Percentiles rank a stretch among this genome's conserved stretches.
These are phyloP conservation scores for Aleiodes leptofemur DNA, from an alignment of 2,888 invertebrate genomes.

Conservation along the genomic window DNA sequence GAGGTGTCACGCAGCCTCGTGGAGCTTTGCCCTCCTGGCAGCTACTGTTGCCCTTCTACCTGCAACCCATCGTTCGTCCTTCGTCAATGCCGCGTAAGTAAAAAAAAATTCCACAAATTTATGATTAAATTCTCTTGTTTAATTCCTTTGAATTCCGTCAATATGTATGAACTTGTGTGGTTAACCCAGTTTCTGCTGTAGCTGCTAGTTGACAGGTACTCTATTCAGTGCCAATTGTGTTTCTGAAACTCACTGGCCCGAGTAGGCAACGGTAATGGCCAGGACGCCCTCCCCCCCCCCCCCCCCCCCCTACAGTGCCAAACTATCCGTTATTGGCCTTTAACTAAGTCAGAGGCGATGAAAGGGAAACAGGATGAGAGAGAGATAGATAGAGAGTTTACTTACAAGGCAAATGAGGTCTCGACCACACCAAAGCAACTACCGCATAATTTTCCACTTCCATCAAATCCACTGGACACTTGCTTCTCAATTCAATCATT, in stretches of 20 bases:
- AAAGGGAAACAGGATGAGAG: not conserved
- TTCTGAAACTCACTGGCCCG: conserved; percentile 23
- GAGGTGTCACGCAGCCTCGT: conserved; percentile 74
- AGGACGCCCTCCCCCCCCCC: too few species aligned
- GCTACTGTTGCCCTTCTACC: conserved; percentile 78
- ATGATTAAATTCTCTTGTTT: not conserved
- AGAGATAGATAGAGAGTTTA: conserved; percentile 1
- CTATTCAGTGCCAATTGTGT: conserved; percentile 20
- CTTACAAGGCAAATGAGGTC: conserved; percentile 39
- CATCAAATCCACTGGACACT: conserved; percentile 13
- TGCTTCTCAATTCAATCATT: not conserved
- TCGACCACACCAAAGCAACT: conserved; percentile 22
- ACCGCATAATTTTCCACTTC: conserved; percentile 38
- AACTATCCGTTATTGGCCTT: conserved; percentile 34
- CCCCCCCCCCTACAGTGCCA: conserved; percentile 10
- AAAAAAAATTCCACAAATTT: not conserved
- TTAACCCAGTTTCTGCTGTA: conserved; percentile 15
- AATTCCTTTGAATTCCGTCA: not conserved
- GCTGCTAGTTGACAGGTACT: conserved; percentile 12
- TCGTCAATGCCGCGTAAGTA: conserved; percentile 80
- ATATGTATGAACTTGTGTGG: not conserved
- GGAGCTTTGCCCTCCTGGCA: conserved; percentile 76
- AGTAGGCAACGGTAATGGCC: not conserved
- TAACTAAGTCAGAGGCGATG: conserved; percentile 2
- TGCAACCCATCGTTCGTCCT: conserved; percentile 77